These are phyloP conservation scores for Mastigias papua DNA, from an alignment of 30 jellyfish, hydroid and myxozoan species.

Conservation along the genomic window DNA sequence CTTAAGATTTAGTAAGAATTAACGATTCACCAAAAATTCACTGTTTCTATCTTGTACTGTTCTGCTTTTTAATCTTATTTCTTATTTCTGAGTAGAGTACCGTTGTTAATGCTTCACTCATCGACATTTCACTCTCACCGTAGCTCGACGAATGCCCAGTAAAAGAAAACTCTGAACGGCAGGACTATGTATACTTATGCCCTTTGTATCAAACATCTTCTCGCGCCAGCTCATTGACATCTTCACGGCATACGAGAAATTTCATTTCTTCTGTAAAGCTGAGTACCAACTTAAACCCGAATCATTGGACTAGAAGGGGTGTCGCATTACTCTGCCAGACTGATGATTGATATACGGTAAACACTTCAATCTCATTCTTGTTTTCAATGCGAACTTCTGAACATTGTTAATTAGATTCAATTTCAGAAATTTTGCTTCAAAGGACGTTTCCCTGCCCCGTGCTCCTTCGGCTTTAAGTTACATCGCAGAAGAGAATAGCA, in stretches of 20 bases:
- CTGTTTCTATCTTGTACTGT: no score
- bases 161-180: not conserved
- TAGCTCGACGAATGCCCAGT: slow-evolving; percentile 10
- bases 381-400: no score
- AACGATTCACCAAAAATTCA: no score
- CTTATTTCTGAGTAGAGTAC: not conserved
- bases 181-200: slow-evolving; percentile 29
- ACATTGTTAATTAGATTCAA: no score
- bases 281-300: slow-evolving; percentile 37
- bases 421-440: no score
- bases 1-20: no score
- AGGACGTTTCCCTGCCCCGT: no score
- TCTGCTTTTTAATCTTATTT: no score
- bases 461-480: no score
- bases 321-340: slow-evolving; percentile 81
- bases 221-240: slow-evolving; percentile 54
- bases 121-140: not conserved
- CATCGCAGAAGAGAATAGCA: no score
- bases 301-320: slow-evolving; percentile 79
- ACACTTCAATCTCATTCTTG: no score
- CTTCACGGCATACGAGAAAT: slow-evolving; percentile 55
- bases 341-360: slow-evolving; percentile 57
- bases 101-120: not conserved
- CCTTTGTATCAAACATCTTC: slow-evolving; percentile 83
- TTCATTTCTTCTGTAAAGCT: slow-evolving; percentile 68